Evolutionary conservation across 2,888 invertebrate species (phyloP), one percentile per base, ranked within the genome.

Genomic region (Sepioteuthis lessoniana): DNA sequence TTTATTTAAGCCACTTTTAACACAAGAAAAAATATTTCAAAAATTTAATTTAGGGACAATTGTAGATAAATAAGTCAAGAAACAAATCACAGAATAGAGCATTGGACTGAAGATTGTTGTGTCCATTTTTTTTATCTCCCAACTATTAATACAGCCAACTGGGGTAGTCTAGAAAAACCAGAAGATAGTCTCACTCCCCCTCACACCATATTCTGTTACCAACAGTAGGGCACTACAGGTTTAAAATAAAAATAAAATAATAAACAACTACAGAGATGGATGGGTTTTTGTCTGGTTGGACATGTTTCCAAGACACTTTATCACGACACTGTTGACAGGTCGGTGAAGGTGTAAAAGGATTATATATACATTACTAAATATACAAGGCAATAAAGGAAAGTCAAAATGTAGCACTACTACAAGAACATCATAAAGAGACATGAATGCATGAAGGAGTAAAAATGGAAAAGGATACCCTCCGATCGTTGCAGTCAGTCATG

Each of bases 231-330:
- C 55, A 55, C 55, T 55, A 76, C 76, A 76, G 76, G 76, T 76
- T 76, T 13, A 76, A n/a, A 76, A n/a, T 16, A n/a, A 76, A 76
- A 16, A 13, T 16, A 76, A 76, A 35, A 76, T 16, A n/a, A n/a
- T n/a, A n/a, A 76, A 76, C 76, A 16, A 60, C 31, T 60, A 60
- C 31, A 60, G 28, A 60, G 60, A 76, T 76, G n/a, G n/a, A 76
- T 76, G 76, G 76, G n/a, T 76, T 76, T 76, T 76, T 55, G 76
- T 76, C n/a, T 76, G 76, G 13, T 76, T 35, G 76, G n/a, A 76
- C 76, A 76, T n/a, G n/a, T 76, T 76, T 76, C n/a, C n/a, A n/a
- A 16, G n/a, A 76, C 76, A 76, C 76, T 76, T 76, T 76, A 55
- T 55, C 25, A 55, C 21, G 55, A 55, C 55, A 28, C 76, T 76